phyloP scores from a whole-genome alignment of 2,797 vertebrate species.

The Chaetophractus vellerosus region DNA sequence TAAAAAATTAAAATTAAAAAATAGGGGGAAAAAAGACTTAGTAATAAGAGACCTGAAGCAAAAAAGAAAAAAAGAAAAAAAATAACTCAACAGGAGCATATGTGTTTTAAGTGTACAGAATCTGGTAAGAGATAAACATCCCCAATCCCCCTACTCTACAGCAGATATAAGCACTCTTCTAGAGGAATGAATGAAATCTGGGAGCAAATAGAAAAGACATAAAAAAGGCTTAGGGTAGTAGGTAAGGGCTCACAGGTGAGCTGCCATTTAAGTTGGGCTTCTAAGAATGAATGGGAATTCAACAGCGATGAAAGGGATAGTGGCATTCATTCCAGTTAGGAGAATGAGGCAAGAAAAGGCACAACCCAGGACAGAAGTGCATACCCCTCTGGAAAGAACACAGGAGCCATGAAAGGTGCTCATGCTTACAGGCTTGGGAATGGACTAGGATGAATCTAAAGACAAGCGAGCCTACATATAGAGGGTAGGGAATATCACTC shows the following conservation, averaged over 20 bases:
- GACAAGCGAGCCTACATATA: background rate
- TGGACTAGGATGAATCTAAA: background rate
- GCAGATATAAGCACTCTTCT: background rate
- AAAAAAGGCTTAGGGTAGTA: background rate
- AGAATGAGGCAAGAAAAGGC: background rate
- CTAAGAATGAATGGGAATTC: background rate
- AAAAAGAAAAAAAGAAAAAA: background rate
- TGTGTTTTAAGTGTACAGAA: background rate
- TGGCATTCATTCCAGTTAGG: background rate
- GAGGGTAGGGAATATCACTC: background rate
- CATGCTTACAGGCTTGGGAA: background rate
- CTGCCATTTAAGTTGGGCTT: background rate
- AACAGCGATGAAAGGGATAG: background rate
- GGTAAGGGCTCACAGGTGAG: background rate
- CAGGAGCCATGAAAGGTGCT: background rate
- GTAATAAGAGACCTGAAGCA: background rate
- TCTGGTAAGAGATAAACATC: background rate
- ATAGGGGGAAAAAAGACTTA: background rate
- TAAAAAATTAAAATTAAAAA: too few relatives aligned
- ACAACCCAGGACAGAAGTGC: background rate
- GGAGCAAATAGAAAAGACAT: background rate
- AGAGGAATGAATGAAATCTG: background rate
- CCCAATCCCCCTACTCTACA: background rate
- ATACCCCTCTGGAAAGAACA: background rate
- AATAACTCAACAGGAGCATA: background rate